Evolutionary conservation across 1,140 invertebrate species (phyloP).

Genomic region (Formica selysi): DNA sequence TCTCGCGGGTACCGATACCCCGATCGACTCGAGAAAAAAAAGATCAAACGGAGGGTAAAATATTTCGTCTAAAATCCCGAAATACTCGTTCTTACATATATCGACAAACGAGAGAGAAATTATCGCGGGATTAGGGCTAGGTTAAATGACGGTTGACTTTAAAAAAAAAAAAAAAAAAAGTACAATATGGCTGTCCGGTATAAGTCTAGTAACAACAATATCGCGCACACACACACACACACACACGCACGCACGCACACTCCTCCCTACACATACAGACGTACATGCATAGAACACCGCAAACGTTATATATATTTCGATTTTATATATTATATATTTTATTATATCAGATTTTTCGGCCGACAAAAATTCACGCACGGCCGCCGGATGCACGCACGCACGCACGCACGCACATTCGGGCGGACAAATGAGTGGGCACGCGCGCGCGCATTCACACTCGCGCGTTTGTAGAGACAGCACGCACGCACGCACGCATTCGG

Average conservation of each 20-base stretch:
- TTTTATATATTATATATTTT: too few relatives aligned
- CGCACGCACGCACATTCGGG: too few relatives aligned
- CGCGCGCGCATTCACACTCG: too few relatives aligned
- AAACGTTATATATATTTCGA: neutral
- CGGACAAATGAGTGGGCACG: too few relatives aligned
- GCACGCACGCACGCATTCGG: conserved; percentile 13
- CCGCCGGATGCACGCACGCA: too few relatives aligned
- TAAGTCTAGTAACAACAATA: conserved; percentile 68
- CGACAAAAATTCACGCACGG: too few relatives aligned
- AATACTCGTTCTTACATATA: too few relatives aligned
- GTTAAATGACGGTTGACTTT: conserved; percentile 61
- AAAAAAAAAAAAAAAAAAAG: conserved; percentile 65
- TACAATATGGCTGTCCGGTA: conserved; percentile 76
- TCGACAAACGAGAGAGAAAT: neutral
- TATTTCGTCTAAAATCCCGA: too few relatives aligned
- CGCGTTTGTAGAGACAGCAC: neutral
- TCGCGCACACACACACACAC: neutral
- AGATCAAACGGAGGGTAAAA: too few relatives aligned
- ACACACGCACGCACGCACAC: neutral
- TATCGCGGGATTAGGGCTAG: neutral
- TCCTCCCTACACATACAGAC: neutral
- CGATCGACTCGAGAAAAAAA: too few relatives aligned
- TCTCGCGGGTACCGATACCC: neutral
- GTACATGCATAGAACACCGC: neutral
- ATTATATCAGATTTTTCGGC: too few relatives aligned